These are phyloP conservation scores for Hydractinia symbiolongicarpus DNA, from an alignment of 30 jellyfish, hydroid and myxozoan species.

Conservation along the genomic window DNA sequence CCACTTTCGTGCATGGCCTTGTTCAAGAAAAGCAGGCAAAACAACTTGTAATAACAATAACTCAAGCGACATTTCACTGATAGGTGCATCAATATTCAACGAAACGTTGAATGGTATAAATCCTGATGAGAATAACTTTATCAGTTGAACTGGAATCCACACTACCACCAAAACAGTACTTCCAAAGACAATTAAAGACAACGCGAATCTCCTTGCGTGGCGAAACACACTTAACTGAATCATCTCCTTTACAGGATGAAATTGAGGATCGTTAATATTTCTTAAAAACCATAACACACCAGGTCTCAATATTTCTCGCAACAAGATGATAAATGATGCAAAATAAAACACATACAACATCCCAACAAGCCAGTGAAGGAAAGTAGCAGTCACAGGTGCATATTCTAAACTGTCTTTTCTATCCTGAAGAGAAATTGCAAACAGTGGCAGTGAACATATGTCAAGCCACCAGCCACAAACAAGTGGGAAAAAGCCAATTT, in stretches of 20 bases:
- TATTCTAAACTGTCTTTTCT: slow-evolving; percentile 68
- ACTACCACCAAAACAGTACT: slow-evolving; percentile 72
- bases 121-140: slow-evolving; percentile 35
- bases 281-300: slow-evolving; percentile 95
- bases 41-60: slow-evolving; percentile 84
- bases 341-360: slow-evolving; percentile 91
- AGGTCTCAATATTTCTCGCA: slow-evolving; percentile 87
- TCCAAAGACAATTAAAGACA: slow-evolving; percentile 89
- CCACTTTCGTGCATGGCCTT: slow-evolving; percentile 97
- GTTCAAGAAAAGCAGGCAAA: slow-evolving; percentile 90
- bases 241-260: slow-evolving; percentile 95
- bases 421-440: slow-evolving; percentile 79
- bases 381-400: slow-evolving; percentile 94
- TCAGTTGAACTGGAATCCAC: slow-evolving; percentile 88
- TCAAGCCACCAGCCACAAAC: slow-evolving; percentile 98
- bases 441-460: slow-evolving; percentile 90
- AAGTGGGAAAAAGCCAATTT: slow-evolving; percentile 86
- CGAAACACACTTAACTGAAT: slow-evolving; percentile 22
- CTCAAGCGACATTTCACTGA: slow-evolving; percentile 89
- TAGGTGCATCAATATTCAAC: slow-evolving; percentile 85
- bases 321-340: slow-evolving; percentile 83
- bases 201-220: slow-evolving; percentile 71
- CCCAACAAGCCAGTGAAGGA: slow-evolving; percentile 94
- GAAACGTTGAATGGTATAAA: slow-evolving; percentile 73
- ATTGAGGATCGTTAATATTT: slow-evolving; percentile 88